Evolutionary conservation across 2,888 invertebrate species (phyloP).

Genomic region (Polylopha cassiicola): DNA sequence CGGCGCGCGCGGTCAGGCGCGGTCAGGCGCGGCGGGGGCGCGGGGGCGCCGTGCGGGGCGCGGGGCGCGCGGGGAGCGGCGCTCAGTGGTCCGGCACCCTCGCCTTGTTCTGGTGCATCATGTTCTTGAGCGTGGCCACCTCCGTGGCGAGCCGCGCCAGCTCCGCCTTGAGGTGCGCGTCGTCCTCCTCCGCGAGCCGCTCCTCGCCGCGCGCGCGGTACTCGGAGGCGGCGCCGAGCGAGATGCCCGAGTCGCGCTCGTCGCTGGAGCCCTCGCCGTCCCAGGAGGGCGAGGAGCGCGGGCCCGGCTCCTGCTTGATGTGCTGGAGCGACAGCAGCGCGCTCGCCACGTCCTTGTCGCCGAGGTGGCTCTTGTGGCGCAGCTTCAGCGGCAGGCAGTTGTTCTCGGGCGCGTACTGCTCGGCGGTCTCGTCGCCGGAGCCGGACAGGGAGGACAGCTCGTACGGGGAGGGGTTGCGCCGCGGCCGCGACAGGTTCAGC

Average conservation of each 20-base stretch:
- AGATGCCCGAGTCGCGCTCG: constrained; percentile 93
- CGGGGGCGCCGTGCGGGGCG: constrained; percentile 29
- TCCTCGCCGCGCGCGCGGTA: constrained; percentile 70
- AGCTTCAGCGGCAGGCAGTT: constrained; percentile 92
- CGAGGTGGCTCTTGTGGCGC: constrained; percentile 93
- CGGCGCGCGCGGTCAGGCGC: constrained; percentile 42
- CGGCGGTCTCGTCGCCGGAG: constrained; percentile 72
- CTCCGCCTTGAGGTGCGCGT: constrained; percentile 89
- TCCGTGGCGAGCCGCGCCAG: constrained; percentile 92
- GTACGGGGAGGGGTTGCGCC: constrained; percentile 85
- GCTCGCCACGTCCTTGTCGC: constrained; percentile 92
- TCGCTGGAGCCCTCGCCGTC: constrained; percentile 94
- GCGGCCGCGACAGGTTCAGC: constrained; percentile 82
- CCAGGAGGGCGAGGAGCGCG: constrained; percentile 88
- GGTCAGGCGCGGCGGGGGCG: constrained; percentile 46
- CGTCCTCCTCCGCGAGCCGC: constrained; percentile 75
- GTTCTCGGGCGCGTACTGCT: constrained; percentile 79
- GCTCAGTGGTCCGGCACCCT: constrained; percentile 71
- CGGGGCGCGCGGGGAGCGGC: constrained; percentile 26
- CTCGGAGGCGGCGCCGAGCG: constrained; percentile 85
- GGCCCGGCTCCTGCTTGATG: constrained; percentile 90
- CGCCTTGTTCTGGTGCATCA: constrained; percentile 82
- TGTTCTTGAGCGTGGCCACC: constrained; percentile 91
- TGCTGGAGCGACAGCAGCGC: constrained; percentile 89
- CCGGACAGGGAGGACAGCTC: constrained; percentile 86